phyloP scores from a whole-genome alignment of 2,797 vertebrate species.

The Sebastes dallii region DNA sequence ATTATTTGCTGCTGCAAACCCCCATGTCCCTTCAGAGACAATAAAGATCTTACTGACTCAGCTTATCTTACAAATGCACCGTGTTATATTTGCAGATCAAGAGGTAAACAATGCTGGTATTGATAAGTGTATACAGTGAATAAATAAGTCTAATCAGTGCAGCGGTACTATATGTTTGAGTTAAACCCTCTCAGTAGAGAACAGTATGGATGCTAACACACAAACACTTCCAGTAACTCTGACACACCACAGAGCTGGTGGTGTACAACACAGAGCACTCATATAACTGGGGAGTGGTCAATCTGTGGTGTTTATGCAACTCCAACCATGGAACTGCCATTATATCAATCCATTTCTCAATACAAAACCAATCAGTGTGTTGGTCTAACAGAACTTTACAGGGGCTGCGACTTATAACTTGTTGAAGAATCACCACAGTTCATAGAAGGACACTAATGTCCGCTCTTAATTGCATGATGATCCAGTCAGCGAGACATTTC shows the following conservation, averaged over 20 bases:
- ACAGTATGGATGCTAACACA: conserved; percentile 36
- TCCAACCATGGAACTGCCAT: neutral
- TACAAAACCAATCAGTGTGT: neutral
- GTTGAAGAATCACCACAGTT: neutral
- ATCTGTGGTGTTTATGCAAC: conserved; percentile 36
- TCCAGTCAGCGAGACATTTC: neutral
- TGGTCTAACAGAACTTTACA: neutral
- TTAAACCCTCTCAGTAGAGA: conserved; percentile 37
- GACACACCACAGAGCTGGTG: conserved; percentile 4
- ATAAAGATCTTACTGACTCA: conserved; percentile 2
- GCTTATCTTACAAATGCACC: neutral
- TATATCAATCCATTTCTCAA: neutral
- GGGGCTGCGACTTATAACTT: neutral
- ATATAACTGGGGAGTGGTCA: conserved; percentile 56
- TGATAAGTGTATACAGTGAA: neutral
- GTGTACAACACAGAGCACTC: conserved; percentile 30
- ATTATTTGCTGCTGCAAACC: neutral
- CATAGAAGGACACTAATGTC: neutral
- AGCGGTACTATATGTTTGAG: neutral
- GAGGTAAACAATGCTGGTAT: neutral
- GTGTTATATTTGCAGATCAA: neutral
- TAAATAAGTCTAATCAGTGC: conserved; percentile 42
- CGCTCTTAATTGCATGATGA: neutral
- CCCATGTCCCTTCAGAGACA: neutral
- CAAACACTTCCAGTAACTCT: conserved; percentile 29